Conservation (phyloP, 1,140 invertebrate genomes). For the Reticulitermes speratus region DNA sequence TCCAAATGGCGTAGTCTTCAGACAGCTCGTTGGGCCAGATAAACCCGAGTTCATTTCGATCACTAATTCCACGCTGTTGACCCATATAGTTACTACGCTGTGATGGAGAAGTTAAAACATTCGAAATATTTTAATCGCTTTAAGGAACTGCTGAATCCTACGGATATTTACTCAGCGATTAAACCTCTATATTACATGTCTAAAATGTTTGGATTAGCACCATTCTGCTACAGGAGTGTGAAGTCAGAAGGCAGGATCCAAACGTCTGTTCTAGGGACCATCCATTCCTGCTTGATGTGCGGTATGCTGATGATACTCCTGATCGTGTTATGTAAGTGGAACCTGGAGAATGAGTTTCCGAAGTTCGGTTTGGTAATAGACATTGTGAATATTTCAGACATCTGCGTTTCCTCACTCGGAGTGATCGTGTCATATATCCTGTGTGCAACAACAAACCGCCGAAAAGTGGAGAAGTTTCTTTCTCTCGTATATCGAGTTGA, state of each 20-base stretch:
- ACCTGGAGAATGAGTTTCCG: background rate
- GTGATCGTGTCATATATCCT: background rate
- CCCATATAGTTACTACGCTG: too few relatives aligned
- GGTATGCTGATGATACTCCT: background rate
- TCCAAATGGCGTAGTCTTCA: background rate
- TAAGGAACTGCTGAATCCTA: background rate
- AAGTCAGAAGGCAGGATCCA: background rate
- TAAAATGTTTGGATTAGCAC: background rate
- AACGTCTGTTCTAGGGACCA: background rate
- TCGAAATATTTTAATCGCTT: background rate
- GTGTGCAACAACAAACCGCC: background rate
- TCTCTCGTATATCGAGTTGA: background rate
- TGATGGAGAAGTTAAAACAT: too few relatives aligned
- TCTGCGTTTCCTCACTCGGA: background rate
- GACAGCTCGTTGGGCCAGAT: background rate
- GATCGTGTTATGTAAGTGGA: background rate
- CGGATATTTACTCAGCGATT: background rate
- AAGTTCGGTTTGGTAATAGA: background rate
- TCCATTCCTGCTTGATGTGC: background rate
- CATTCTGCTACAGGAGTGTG: background rate
- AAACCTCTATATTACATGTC: background rate
- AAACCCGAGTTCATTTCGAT: background rate
- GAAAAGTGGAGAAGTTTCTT: background rate
- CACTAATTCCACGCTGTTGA: too few relatives aligned
- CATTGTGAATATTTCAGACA: background rate